A percentile compares a stretch with the other conserved stretches of the same genome.
These are phyloP conservation scores for Phania funesta DNA, from an alignment of 2,888 invertebrate genomes.

Conservation along the genomic window DNA sequence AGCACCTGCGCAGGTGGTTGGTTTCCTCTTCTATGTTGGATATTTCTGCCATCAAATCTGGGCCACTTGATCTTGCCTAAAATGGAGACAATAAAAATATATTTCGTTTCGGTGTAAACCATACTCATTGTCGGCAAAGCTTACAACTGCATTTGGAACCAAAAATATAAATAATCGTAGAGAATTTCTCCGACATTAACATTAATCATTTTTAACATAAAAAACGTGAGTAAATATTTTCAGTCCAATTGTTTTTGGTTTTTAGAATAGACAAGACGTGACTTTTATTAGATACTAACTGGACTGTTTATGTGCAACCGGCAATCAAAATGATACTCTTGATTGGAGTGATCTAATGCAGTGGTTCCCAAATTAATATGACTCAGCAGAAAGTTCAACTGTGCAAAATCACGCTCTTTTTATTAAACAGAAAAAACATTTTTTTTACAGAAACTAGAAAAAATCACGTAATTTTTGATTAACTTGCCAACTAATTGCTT, in stretches of 20 bases:
- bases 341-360: background rate
- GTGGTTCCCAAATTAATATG: no score
- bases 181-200: slow-evolving; percentile 57
- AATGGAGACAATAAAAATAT: slow-evolving; percentile 68
- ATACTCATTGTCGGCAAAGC: slow-evolving; percentile 42
- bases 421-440: background rate
- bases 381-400: background rate
- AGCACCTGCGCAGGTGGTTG: slow-evolving; percentile 76
- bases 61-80: slow-evolving; percentile 76
- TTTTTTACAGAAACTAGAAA: background rate
- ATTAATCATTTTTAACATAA: slow-evolving; percentile 61
- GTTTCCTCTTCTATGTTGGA: slow-evolving; percentile 52
- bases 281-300: slow-evolving; percentile 54
- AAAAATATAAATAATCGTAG: slow-evolving; percentile 48
- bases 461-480: slow-evolving; percentile 23
- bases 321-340: slow-evolving; percentile 4
- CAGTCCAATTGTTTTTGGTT: slow-evolving; percentile 5
- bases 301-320: slow-evolving; percentile 35
- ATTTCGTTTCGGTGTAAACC: slow-evolving; percentile 29
- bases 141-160: slow-evolving; percentile 32
- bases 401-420: background rate
- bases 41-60: slow-evolving; percentile 70
- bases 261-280: slow-evolving; percentile 45
- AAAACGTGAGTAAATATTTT: background rate
- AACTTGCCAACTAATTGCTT: slow-evolving; percentile 17